These are phyloP conservation scores for Drosophila aldrichi DNA, from an alignment of 2,888 invertebrate species.

Conservation along the genomic window DNA sequence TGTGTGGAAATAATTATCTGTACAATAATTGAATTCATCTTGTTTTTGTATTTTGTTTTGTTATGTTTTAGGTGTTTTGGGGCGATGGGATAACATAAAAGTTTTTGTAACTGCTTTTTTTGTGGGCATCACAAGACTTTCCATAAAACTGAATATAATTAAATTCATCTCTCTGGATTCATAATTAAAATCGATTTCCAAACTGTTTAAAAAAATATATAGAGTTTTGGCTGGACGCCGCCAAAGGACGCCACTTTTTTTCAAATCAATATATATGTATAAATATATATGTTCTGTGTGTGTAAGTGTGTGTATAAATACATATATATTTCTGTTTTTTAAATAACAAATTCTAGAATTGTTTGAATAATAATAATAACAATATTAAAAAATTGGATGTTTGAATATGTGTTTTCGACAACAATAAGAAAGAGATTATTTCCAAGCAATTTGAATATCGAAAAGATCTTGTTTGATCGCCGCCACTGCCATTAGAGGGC, in stretches of 20 bases:
- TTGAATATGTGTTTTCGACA: conserved; percentile 28
- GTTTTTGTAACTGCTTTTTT: conserved; percentile 5
- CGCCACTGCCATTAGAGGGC: background rate
- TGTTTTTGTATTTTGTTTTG: background rate
- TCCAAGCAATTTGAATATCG: conserved; percentile 22
- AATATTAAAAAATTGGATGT: conserved; percentile 14
- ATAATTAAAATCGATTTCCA: conserved; percentile 14
- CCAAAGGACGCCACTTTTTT: background rate
- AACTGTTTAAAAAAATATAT: conserved; percentile 8
- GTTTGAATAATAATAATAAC: conserved; percentile 17
- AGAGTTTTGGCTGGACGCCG: background rate
- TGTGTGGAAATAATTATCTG: conserved; percentile 25
- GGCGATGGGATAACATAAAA: background rate
- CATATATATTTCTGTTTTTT: conserved; percentile 6
- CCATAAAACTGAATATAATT: conserved; percentile 6
- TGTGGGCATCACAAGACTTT: conserved; percentile 23
- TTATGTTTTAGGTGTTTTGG: background rate
- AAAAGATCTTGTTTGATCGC: background rate
- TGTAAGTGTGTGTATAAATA: too few species aligned
- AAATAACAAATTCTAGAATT: conserved; percentile 39
- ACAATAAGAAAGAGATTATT: conserved; percentile 17
- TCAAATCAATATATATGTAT: background rate
- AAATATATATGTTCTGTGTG: background rate
- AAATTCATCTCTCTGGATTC: conserved; percentile 8
- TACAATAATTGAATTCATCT: background rate